Base-by-base conservation (phyloP, 64 coral and sea anemone species). In the Pachyseris speciosa region DNA sequence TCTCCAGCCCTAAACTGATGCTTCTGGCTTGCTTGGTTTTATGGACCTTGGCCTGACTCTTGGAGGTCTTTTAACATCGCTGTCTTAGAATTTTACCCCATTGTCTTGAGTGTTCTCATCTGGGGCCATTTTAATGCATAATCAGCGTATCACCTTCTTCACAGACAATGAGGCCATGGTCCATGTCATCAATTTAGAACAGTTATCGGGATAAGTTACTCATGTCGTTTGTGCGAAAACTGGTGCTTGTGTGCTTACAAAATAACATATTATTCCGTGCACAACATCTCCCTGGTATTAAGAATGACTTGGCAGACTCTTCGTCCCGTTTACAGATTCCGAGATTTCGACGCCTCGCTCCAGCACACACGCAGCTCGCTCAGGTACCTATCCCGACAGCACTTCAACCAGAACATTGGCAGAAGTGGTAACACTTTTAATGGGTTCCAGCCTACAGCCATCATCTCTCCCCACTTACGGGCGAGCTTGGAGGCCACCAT, bases 21-120 rank as follows among this genome's bases (percentile, higher is more conserved):
- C 57, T 60, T 60, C 57, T 60, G 20, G 57, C 26, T 60, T n/a
- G 3, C 26, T 60, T 60, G 57, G 57, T 60, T 60, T 60, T 60
- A 85, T 74, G 90, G 90, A 20, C 15, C 27, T 43, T 92, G 89
- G 89, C 79, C 89, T 37, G 69, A 75, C 3, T 26, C 36, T 34
- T 86, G 90, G 90, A 32, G 27, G 36, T 31, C 25, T 85, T 51
- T 86, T 2, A 55, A 55, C 20, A 55, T 55, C 20, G 51, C 51
- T 55, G 51, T 55, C 11, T 55, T 55, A 55, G 51, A 55, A 55
- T 55, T 55, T 55, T 55, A 77, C 64, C 88, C 88, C 2, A 90
- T 81, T 51, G 52, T 91, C 47, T 60, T 64, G n/a, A 89, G 51
- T 55, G 51, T 55, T 55, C 12, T 55, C 51, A 55, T 55, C 51